Conservation (phyloP, 2,888 invertebrate genomes). For the Adelognathus sp. region DNA sequence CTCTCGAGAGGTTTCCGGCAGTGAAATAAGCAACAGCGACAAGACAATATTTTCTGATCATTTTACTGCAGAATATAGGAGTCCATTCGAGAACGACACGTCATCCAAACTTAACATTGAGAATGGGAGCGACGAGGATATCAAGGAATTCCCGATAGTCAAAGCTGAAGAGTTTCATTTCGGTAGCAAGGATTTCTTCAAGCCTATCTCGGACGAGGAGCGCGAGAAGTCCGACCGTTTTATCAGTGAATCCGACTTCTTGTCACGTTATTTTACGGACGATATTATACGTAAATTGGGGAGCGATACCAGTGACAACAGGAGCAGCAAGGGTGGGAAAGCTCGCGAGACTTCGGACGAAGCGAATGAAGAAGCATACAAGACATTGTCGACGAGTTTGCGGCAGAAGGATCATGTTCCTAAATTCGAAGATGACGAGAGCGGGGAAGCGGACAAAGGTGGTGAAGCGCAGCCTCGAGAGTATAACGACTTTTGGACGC, state of each 20-base stretch:
- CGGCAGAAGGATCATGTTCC: slow-evolving; percentile 62
- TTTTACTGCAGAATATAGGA: background rate
- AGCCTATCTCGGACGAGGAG: slow-evolving; percentile 21
- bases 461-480: slow-evolving; percentile 81
- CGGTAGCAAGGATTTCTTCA: slow-evolving; percentile 57
- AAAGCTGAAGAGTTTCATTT: slow-evolving; percentile 42
- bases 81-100: slow-evolving; percentile 15
- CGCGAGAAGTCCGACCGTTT: slow-evolving; percentile 21
- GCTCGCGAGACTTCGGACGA: background rate
- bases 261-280: slow-evolving; percentile 48
- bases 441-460: slow-evolving; percentile 80
- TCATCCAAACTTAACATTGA: background rate
- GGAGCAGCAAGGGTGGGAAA: slow-evolving; percentile 11
- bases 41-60: slow-evolving; percentile 15
- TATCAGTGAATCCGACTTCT: slow-evolving; percentile 29
- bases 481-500: slow-evolving; percentile 83
- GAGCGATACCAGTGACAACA: slow-evolving; percentile 41
- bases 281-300: slow-evolving; percentile 47
- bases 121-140: background rate
- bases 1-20: background rate
- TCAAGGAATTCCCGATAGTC: background rate
- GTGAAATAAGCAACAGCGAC: background rate
- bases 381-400: slow-evolving; percentile 63
- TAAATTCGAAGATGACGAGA: slow-evolving; percentile 77
- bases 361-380: slow-evolving; percentile 40